These are phyloP conservation scores for Macrobrachium nipponense DNA, from an alignment of 1,140 invertebrate genomes.

Conservation along the genomic window DNA sequence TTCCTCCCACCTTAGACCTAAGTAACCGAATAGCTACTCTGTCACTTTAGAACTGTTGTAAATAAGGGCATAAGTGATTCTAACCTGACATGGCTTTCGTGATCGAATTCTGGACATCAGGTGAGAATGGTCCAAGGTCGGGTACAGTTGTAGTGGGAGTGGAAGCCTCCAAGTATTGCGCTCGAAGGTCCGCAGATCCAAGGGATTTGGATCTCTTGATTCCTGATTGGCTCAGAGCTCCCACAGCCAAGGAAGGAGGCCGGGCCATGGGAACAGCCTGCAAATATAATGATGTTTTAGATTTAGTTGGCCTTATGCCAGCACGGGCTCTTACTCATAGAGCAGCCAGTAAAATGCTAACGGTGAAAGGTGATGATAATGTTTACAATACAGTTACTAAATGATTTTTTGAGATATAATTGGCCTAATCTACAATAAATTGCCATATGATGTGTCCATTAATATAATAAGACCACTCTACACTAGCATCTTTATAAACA, in stretches of 20 bases:
- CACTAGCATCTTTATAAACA: too few relatives aligned
- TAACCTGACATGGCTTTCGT: constrained; percentile 69
- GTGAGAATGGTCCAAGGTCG: constrained; percentile 80
- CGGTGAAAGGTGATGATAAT: constrained; percentile 13
- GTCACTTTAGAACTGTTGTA: too few relatives aligned
- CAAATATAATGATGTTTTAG: too few relatives aligned
- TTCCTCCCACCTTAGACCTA: too few relatives aligned
- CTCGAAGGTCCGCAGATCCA: constrained; percentile 71
- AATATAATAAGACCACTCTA: too few relatives aligned
- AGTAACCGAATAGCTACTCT: too few relatives aligned
- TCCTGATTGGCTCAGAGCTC: constrained; percentile 41
- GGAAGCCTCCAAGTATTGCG: constrained; percentile 66
- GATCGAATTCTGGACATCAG: constrained; percentile 78
- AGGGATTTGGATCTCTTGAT: constrained; percentile 85
- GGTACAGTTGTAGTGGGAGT: constrained; percentile 72
- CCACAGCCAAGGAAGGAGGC: constrained; percentile 38
- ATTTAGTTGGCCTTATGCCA: too few relatives aligned
- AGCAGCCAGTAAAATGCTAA: too few relatives aligned
- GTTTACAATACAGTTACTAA: neutral
- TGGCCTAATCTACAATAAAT: too few relatives aligned
- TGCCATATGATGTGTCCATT: too few relatives aligned
- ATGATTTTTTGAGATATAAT: neutral
- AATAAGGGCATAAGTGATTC: neutral
- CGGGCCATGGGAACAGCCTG: constrained; percentile 21
- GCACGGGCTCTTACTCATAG: too few relatives aligned